Evolutionary conservation across 2,113 vertebrate species (phyloP).

Genomic region (Protobothrops flavoviridis): DNA sequence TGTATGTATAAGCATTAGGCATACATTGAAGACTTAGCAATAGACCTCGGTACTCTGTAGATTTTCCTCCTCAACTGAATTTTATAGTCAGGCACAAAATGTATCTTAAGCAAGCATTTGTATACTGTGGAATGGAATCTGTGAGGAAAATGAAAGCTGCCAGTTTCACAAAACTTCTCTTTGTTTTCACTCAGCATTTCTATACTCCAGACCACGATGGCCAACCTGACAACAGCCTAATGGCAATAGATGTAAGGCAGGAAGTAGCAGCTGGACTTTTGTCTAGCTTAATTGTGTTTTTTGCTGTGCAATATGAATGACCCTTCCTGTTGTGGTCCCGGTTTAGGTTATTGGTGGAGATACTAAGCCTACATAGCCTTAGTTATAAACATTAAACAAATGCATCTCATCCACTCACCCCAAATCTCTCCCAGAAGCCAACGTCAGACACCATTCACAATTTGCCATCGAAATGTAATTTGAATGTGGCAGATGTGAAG

Average conservation of each 20-base stretch:
- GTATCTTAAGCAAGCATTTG: background rate
- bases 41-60: background rate
- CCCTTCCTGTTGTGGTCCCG: background rate
- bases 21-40: background rate
- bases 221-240: background rate
- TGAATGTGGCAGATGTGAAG: background rate
- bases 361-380: background rate
- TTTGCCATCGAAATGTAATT: background rate
- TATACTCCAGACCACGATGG: background rate
- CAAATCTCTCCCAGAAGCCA: background rate
- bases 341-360: background rate
- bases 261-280: background rate
- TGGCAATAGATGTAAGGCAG: background rate
- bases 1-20: background rate
- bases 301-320: background rate
- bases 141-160: background rate
- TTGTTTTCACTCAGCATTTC: background rate
- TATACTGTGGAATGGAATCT: background rate
- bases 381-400: background rate
- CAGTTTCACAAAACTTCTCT: background rate
- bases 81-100: background rate
- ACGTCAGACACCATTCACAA: background rate
- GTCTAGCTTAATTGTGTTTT: background rate
- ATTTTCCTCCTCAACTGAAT: background rate
- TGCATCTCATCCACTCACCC: background rate